Percentiles rank a stretch among this genome's conserved stretches.
These are phyloP conservation scores for Pygoscelis adeliae DNA, from an alignment of 2,113 vertebrate species.

Conservation along the genomic window DNA sequence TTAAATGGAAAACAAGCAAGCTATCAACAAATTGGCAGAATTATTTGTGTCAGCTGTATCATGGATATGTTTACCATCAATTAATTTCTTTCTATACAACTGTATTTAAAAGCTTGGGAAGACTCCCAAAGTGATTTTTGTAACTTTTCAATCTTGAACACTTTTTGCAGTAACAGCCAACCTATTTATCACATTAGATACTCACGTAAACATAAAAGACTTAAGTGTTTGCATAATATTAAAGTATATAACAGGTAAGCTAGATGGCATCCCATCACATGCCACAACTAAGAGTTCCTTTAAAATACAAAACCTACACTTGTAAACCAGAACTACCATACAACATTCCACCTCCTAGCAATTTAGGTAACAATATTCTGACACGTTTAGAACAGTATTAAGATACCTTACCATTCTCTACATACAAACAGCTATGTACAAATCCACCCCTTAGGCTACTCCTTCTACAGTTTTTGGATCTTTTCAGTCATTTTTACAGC, in stretches of 20 bases:
- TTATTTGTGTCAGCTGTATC: not conserved
- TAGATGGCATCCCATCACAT: not conserved
- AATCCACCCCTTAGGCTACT: not conserved
- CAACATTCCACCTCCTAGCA: not conserved
- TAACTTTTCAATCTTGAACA: not conserved
- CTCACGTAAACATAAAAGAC: not conserved
- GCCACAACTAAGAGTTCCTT: not conserved
- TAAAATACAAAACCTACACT: not conserved
- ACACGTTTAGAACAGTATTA: not conserved
- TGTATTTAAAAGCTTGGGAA: not conserved
- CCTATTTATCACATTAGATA: not conserved
- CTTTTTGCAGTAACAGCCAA: not conserved
- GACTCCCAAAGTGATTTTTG: not conserved
- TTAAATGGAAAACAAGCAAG: not conserved
- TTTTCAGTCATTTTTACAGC: not conserved
- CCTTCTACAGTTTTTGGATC: not conserved
- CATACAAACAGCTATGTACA: not conserved
- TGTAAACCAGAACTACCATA: not conserved
- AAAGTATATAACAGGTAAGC: not conserved
- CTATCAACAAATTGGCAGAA: not conserved
- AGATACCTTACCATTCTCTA: not conserved
- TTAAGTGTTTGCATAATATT: not conserved
- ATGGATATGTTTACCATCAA: not conserved
- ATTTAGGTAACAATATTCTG: not conserved
- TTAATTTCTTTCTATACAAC: not conserved